Base-by-base conservation (phyloP, 2,888 invertebrate species). In the Lamellibrachia columna region DNA sequence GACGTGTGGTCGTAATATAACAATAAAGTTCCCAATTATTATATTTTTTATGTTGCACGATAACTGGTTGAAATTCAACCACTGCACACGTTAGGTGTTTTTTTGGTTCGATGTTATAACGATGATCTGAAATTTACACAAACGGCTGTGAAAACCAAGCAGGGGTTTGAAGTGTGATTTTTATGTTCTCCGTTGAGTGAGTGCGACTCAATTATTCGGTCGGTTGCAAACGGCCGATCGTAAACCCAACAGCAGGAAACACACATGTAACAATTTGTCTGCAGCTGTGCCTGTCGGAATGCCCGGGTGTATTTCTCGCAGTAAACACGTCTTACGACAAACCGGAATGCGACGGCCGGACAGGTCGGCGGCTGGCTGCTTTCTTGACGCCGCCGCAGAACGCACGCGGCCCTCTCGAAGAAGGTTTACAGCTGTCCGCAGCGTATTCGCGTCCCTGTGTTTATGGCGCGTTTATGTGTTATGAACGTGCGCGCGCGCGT, bases 131-230 rank as follows among this genome's bases (percentile, higher is more conserved):
- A n/a, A 75, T 75, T 22, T 6, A 75, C 22, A 75, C 6, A 75
- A 75, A 75, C 75, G 75, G 22, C n/a, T n/a, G 22, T 75, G 75
- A 75, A 75, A 75, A n/a, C 75, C 75, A 75, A 75, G 22, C 22
- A 75, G n/a, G 22, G 22, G n/a, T 75, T 22, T 22, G 75, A 75
- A 75, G 75, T 75, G 75, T 75, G 75, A 75, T 75, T 75, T 75
- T 75, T 75, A 75, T 75, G 75, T 75, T 75, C 75, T 15, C 75
- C n/a, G 15, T 75, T 75, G 15, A 75, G 75, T 22, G 75, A 75
- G 75, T 75, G 75, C 15, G 75, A 75, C n/a, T 75, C 75, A 75
- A 75, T 75, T 75, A 75, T 75, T 75, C 75, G 75, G 75, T 75
- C 75, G 75, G 15, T 75, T 75, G 75, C 75, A 75, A 75, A 75